Conservation (phyloP, 2,797 vertebrate species). For the Poeciliopsis turneri region DNA sequence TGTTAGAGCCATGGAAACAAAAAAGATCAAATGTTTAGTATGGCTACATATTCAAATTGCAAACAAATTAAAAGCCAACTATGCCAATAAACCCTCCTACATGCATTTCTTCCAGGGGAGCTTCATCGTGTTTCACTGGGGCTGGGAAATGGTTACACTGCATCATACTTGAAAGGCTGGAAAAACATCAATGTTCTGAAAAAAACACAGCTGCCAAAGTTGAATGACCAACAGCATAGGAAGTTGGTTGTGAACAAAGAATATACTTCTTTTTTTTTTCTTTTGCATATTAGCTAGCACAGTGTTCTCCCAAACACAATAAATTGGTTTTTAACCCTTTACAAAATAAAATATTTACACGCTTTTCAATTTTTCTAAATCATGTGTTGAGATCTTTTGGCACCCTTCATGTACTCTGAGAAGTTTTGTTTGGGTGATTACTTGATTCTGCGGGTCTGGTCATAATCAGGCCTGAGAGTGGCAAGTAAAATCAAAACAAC, state of each 20-base stretch:
- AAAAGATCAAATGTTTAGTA: not conserved
- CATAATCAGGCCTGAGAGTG: not conserved
- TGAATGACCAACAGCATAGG: not conserved
- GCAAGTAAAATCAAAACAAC: not conserved
- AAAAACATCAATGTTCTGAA: not conserved
- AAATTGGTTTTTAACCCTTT: not conserved
- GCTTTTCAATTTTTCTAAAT: not conserved
- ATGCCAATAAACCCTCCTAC: not conserved
- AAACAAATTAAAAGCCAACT: not conserved
- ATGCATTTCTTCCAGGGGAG: not conserved
- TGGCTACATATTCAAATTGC: not conserved
- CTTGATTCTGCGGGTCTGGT: not conserved
- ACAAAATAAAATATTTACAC: not conserved
- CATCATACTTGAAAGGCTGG: not conserved
- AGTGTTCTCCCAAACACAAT: not conserved
- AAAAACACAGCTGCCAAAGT: not conserved
- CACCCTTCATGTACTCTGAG: not conserved
- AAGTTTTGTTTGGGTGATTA: not conserved
- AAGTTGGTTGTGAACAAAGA: not conserved
- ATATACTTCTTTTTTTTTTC: not conserved
- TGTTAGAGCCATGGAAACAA: not conserved
- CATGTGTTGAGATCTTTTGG: not conserved
- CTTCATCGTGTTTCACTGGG: not conserved
- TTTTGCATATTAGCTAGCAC: not conserved
- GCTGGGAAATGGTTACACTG: not conserved